Percentiles rank a stretch among this genome's conserved stretches.
Evolutionary conservation across 2,888 invertebrate genomes (phyloP).

Genomic region (Latrodectus elegans): DNA sequence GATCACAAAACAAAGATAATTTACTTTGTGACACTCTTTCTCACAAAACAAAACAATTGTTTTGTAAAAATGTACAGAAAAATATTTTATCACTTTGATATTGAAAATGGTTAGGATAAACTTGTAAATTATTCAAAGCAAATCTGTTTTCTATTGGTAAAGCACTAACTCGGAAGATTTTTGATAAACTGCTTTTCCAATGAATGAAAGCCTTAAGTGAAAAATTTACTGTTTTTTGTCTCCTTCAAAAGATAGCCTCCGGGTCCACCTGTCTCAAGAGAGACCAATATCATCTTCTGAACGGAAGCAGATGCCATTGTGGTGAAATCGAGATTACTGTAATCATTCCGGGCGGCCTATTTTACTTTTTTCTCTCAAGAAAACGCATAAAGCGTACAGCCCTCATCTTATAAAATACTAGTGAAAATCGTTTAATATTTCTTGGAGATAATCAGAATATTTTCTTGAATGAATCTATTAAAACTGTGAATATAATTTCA

Average conservation of each 20-base stretch:
- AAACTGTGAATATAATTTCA: background rate
- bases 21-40: no score
- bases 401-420: constrained; percentile 17
- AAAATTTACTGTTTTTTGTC: background rate
- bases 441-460: background rate
- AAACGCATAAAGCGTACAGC: background rate
- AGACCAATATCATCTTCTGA: constrained; percentile 32
- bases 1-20: no score
- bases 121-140: no score
- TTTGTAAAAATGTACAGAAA: no score
- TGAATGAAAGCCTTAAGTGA: no score
- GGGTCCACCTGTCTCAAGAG: constrained; percentile 56
- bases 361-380: constrained; percentile 25
- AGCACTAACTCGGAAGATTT: no score
- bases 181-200: no score
- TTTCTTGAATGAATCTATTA: background rate
- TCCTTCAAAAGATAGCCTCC: background rate
- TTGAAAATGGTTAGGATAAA: no score
- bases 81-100: no score
- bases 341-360: constrained; percentile 45
- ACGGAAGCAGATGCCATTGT: constrained; percentile 69
- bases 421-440: background rate
- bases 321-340: constrained; percentile 61
- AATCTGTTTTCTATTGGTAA: no score
- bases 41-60: no score